Base-by-base conservation (phyloP, 2,888 invertebrate species). In the Amblyjoppa proteus region DNA sequence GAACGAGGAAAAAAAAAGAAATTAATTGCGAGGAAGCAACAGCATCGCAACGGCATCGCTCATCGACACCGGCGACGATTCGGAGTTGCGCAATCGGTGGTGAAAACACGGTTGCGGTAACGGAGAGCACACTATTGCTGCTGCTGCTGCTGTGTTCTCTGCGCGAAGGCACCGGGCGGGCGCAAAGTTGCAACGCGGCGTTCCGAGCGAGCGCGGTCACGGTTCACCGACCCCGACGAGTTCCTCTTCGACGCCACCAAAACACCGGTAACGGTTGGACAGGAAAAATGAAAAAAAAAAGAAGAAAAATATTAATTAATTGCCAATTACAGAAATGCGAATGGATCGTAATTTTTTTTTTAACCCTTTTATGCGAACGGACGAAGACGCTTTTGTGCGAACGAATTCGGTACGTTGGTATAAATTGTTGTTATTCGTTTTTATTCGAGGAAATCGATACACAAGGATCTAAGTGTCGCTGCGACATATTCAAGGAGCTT, bases 161-260 rank as follows among this genome's bases (percentile, higher is more conserved):
- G 61, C 28, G 61, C 25, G 61, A 61, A 61, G 61, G 28, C 9
- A 61, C 61, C 28, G 61, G 61, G 61, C 34, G 61, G 61, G 61
- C 86, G 88, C 87, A 88, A 89, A 90, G 87, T 87, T 88, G 88
- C 87, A 89, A 88, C 89, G 86, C 86, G 87, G 87, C 86, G 84
- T 68, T 77, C 87, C 88, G 89, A 88, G 88, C 89, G 85, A 90
- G 88, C 92, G 93, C 61, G 89, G 87, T 92, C 90, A 88, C 91
- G 93, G 92, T 92, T 90, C 91, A 91, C 88, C 91, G 92, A 92
- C 92, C 91, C 87, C 90, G 88, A 87, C 86, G 87, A 28, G 61
- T 6, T 61, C 73, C 51, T 66, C 20, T 25, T 64, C 66, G 31
- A 61, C 61, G 31, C 31, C 6, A 61, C 61, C 61, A 61, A 61